Percentiles rank a stretch among this genome's conserved stretches.
Evolutionary conservation across 2,888 invertebrate species (phyloP).

Genomic region (Parasteatoda lunata): DNA sequence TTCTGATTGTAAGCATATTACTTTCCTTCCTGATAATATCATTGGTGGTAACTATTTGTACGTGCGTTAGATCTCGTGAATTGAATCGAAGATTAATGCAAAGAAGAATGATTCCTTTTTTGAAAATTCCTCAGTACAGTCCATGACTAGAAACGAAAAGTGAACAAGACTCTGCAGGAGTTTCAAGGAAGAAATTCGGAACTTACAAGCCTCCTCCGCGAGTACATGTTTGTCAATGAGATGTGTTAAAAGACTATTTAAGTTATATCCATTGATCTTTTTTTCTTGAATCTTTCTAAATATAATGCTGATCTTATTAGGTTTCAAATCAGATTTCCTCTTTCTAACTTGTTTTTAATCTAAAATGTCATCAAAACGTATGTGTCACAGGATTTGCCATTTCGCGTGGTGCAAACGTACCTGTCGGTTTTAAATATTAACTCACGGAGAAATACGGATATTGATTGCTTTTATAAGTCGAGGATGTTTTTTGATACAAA

Average conservation of each 20-base stretch:
- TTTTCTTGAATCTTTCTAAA: background rate
- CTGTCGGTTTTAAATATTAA: too few relatives aligned
- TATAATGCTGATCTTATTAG: background rate
- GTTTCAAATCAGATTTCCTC: too few relatives aligned
- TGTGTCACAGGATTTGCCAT: too few relatives aligned
- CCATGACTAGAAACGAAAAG: constrained; percentile 31
- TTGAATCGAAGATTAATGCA: constrained; percentile 41
- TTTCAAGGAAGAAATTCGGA: background rate
- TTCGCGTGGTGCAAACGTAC: too few relatives aligned
- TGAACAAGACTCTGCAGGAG: background rate
- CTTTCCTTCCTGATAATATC: constrained; percentile 84
- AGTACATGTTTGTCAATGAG: background rate
- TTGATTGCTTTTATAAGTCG: too few relatives aligned
- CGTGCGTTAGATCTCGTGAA: constrained; percentile 69
- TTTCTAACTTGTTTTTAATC: too few relatives aligned
- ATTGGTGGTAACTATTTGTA: constrained; percentile 74
- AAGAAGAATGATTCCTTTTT: constrained; percentile 31
- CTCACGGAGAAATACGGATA: too few relatives aligned
- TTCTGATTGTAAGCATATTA: constrained; percentile 83
- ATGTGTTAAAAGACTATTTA: background rate
- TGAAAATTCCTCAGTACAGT: constrained; percentile 36
- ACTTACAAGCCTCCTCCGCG: constrained; percentile 48
- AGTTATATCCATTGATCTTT: background rate
- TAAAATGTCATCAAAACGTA: too few relatives aligned
- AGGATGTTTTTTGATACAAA: too few relatives aligned